Base-by-base conservation (phyloP, 2,113 vertebrate genomes). In the Planiliza haematocheilus region DNA sequence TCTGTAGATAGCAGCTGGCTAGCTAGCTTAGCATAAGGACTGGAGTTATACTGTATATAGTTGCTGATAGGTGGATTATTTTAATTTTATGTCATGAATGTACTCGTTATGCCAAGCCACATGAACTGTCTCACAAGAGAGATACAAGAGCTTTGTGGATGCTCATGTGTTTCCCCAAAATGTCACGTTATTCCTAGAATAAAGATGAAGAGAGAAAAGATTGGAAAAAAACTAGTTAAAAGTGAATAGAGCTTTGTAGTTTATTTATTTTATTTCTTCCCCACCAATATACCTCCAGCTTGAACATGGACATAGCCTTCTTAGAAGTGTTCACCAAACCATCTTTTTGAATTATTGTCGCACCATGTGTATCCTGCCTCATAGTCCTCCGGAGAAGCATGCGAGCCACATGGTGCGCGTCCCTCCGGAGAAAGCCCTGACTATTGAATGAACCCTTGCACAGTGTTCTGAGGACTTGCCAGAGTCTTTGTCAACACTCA, bases 401-500 rank as follows among this genome's bases (percentile, higher is more conserved):
- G 24, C 2, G 20, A 18, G n/a, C 46, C 69, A n/a, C 62, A 70
- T 62, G 72, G 13, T 18, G 1, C 34, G 8, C 10, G 6, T 70
- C 45, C 51, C 73, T 60, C 30, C 59, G 18, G 62, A 77, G 60
- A 67, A 82, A 74, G 42, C 9, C 14, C 24, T 17, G 18, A 2
- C 14, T 67, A 36, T 30, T 81, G 63, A 58, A 69, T 63, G 16
- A 61, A 62, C 72, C 59, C 12, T 42, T 74, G 21, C 13, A 53
- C 64, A 46, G 11, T 18, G 49, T 58, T 81, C 14, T 57, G 16
- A 58, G 16, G 21, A 52, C 30, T 78, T 58, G 50, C 74, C 70
- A 59, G 52, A 50, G 42, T 61, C 62, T 74, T 69, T 4, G 10
- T 74, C 67, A 76, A 34, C 43, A 49, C 59, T 84, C 4, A 46